Evolutionary conservation across 1,140 invertebrate genomes (phyloP), one percentile per base, ranked within the genome.

Genomic region (Rhagoletis pomonella): DNA sequence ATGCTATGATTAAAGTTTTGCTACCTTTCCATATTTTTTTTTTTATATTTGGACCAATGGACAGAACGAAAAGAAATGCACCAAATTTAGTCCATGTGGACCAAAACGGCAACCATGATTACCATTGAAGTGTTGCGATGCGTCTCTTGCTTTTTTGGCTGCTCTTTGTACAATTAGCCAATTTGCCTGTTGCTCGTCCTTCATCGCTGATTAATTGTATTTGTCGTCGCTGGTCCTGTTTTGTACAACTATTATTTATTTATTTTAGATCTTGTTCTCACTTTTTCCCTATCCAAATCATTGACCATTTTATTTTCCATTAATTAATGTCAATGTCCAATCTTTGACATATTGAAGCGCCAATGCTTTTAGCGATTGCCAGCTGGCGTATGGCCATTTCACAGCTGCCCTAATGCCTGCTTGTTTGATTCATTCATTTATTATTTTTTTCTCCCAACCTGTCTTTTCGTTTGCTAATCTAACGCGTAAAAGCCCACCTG

Each of bases 271-370:
- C 64, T 6, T 59, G 19, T 4, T 39, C n/a, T 12, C 19, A 44
- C 5, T 17, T 60, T 58, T 59, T 39, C 29, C 29, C 29, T 85
- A 60, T 62, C 59, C 39, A 85, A 85, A 60, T 29, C 84, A 62
- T 59, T 85, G 39, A 17, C 39, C 59, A n/a, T 85, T 85, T 44
- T 47, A 60, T 17, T 47, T 42, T 62, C 29, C 84, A 85, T 85
- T 85, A 85, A 85, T 85, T 85, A 85, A 62, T 85, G 58, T 42
- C 84, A 60, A 60, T 85, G 84, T 60, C 58, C 14, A 85, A 14
- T 17, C 58, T 44, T 62, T 85, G 84, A 85, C 84, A 85, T 85
- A 62, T 62, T 85, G 58, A 55, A 85, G 58, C 58, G 10, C 29
- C 4, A 55, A 12, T 10, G 4, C 67, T 39, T 12, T 55, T 17